Evolutionary conservation across 2,888 invertebrate species (phyloP), one percentile per base, ranked within the genome.

Genomic region (Lasioglossum vierecki): DNA sequence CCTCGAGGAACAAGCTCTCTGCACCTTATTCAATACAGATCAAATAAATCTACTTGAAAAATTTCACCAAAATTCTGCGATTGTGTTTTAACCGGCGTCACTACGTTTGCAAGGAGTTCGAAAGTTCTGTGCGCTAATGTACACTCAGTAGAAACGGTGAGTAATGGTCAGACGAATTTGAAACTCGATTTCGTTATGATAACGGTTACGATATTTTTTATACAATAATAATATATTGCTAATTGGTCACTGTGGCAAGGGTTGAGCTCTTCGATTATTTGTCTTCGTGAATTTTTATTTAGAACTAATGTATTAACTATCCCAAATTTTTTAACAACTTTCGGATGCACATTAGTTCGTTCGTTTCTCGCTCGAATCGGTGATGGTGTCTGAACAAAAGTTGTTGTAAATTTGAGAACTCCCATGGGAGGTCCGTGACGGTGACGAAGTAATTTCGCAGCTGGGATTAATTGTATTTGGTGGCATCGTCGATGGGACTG

Each of bases 381-480:
- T 0, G 15, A 41, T 13, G 22, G 41, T 5, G 13, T 41, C 9
- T 26, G 41, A 39, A 39, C 8, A 70, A 70, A 46, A 63, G 46
- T 63, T n/a, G 13, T 44, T 39, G 63, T 18, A 8, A 41, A 73
- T 49, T 35, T 35, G 46, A 8, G 30, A 22, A 41, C 22, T 57
- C 46, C 15, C 44, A 13, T 18, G 9, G 46, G 41, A 35, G 46
- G 63, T 35, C 26, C 53, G 68, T 4, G 74, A 60, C 68, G 30
- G 35, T 53, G 66, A 72, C 5, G 66, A 46, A 77, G 57, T 79
- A 78, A 85, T 82, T 78, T 79, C 74, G 74, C 77, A 70, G 78
- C 63, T 30, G 44, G 63, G 57, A 75, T 87, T 83, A 84, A 88
- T 85, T 77, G 76, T 73, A 75, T 84, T 82, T 81, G 85, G 79